Evolutionary conservation across 2,113 vertebrate species (phyloP).

Genomic region (Tetrax tetrax): DNA sequence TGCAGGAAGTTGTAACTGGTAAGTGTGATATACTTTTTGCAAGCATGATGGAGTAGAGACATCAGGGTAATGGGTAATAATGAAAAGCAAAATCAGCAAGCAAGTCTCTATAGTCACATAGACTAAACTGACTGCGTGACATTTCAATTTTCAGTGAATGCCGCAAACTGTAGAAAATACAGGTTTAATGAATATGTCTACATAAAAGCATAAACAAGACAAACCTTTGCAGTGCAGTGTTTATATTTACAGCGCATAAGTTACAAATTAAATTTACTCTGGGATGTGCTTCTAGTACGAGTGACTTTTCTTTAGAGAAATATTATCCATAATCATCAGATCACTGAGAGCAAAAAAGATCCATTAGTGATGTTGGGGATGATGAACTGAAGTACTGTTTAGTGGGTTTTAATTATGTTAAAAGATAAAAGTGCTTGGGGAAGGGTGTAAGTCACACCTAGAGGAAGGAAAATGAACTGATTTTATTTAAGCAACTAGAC

Average conservation of each 20-base stretch:
- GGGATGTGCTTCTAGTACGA: neutral
- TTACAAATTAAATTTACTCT: slow-evolving; percentile 53
- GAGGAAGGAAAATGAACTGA: slow-evolving; percentile 13
- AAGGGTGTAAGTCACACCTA: neutral
- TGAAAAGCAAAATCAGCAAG: slow-evolving; percentile 48
- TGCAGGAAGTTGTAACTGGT: neutral
- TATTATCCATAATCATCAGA: slow-evolving; percentile 4
- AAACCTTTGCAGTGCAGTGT: slow-evolving; percentile 4
- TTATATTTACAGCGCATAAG: slow-evolving; percentile 56
- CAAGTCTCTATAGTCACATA: slow-evolving; percentile 33
- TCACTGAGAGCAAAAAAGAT: slow-evolving; percentile 21
- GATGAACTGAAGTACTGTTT: slow-evolving; percentile 45
- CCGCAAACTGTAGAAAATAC: neutral
- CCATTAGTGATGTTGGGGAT: slow-evolving; percentile 7
- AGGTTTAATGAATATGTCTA: slow-evolving; percentile 43
- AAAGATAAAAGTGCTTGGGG: neutral
- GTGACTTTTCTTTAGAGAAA: slow-evolving; percentile 48
- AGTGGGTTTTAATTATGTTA: slow-evolving; percentile 54
- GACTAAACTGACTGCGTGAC: slow-evolving; percentile 15
- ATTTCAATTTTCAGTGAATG: slow-evolving; percentile 26
- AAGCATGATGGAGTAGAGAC: slow-evolving; percentile 1
- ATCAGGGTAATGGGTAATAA: slow-evolving; percentile 47
- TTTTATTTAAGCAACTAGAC: slow-evolving; percentile 26
- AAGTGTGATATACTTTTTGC: neutral
- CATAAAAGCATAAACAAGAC: slow-evolving; percentile 50